Evolutionary conservation across 2,113 vertebrate genomes (phyloP).

Genomic region (Sinosuthora webbiana): DNA sequence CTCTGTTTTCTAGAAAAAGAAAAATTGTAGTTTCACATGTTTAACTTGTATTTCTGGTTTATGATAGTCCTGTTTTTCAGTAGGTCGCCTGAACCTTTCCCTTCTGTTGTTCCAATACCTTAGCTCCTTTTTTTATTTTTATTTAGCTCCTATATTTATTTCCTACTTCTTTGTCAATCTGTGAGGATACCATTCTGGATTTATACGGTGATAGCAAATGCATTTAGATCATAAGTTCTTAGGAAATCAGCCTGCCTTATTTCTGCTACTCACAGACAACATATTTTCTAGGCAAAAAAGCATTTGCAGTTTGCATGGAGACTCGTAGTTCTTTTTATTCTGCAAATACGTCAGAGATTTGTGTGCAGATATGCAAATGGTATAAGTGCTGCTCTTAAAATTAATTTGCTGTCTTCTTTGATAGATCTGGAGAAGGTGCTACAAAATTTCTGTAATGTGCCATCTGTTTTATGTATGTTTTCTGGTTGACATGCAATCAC

Average conservation of each 20-base stretch:
- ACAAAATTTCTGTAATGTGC: background rate
- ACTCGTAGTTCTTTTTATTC: background rate
- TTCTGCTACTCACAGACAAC: background rate
- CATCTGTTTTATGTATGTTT: background rate
- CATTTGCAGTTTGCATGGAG: background rate
- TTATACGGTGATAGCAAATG: background rate
- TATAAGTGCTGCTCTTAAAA: background rate
- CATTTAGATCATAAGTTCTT: background rate
- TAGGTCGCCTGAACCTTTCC: background rate
- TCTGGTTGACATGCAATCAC: background rate
- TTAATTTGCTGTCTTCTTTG: conserved; percentile 7
- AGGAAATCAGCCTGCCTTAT: background rate
- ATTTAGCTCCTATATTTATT: too few relatives aligned
- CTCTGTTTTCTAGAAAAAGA: background rate
- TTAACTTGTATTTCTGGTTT: background rate
- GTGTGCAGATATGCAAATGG: background rate
- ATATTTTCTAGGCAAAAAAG: background rate
- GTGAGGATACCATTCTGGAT: background rate
- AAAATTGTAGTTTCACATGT: background rate
- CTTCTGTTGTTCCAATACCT: background rate
- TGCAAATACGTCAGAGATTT: background rate
- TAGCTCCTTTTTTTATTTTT: background rate
- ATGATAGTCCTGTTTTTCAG: background rate
- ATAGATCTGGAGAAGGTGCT: conserved; percentile 4
- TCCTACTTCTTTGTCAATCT: background rate